Evolutionary conservation across 2,797 vertebrate genomes (phyloP).

Genomic region (Peromyscus melanophrys): DNA sequence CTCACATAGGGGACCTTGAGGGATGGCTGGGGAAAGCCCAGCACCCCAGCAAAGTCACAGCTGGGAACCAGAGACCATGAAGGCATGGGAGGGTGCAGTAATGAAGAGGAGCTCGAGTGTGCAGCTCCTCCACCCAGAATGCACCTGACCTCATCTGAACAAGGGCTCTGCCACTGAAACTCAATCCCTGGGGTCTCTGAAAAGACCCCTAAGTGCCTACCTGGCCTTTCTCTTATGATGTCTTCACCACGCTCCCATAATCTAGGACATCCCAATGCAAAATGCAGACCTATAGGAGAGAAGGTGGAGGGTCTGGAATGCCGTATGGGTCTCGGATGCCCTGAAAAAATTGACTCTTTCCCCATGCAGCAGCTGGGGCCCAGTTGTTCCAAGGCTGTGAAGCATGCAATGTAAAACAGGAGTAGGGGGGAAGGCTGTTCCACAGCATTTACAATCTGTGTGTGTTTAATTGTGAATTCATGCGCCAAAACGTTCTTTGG

Average conservation of each 20-base stretch:
- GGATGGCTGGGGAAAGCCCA: not conserved
- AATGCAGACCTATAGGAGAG: not conserved
- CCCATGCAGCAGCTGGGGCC: not conserved
- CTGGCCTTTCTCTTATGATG: not conserved
- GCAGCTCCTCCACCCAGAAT: not conserved
- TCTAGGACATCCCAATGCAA: conserved; percentile 7
- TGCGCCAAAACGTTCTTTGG: not conserved
- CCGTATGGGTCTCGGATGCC: not conserved
- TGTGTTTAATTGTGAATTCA: conserved; percentile 38
- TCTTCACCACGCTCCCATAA: not conserved
- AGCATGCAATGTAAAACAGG: conserved; percentile 1
- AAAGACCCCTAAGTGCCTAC: not conserved
- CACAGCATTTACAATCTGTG: not conserved
- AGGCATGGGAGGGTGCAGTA: too few relatives aligned
- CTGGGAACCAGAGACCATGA: not conserved
- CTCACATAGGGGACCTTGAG: not conserved
- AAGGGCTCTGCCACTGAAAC: not conserved
- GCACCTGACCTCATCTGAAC: not conserved
- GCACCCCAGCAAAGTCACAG: not conserved
- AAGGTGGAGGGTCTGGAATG: not conserved
- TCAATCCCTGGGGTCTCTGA: not conserved
- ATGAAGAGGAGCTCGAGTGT: not conserved
- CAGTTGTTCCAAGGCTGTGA: not conserved
- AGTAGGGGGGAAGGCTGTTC: not conserved
- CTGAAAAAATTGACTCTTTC: not conserved